Base-by-base conservation (phyloP, 2,888 invertebrate genomes). In the Nysson spinosus region DNA sequence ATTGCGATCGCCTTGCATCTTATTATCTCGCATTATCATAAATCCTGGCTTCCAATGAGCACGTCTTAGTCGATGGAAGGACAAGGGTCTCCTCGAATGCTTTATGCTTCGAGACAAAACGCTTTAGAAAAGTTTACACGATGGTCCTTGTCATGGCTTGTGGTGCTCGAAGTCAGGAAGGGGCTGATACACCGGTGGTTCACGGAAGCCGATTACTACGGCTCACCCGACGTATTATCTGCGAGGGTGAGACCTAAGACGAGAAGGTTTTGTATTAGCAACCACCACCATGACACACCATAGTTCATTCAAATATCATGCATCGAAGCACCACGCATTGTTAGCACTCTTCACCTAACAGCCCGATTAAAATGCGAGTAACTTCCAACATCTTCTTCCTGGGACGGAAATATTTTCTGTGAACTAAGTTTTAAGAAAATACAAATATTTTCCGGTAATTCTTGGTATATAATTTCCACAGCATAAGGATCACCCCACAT, bases 41-140 rank as follows among this genome's bases (percentile, higher is more conserved):
- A 63, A 51, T 60, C 58, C 52, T 63, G 44, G 14, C 56, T 51
- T 51, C 42, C 43, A 30, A 26, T 64, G 19, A 49, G 40, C 43
- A 17, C 46, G 49, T 58, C 54, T 74, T 62, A 55, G 56, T 47
- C 58, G 47, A 28, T 35, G 43, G 14, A 43, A 43, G 69, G 54
- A 58, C 55, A 42, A 57, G 60, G 50, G 37, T 19, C 60, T 51
- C 55, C 63, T 64, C 32, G 62, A 62, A 51, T 55, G 63, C 69
- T 75, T 74, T 74, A 69, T 71, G 65, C 60, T 61, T 37, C 58
- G 65, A 56, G 72, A 69, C 69, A 72, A 74, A 66, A 66, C 58
- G 60, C 74, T 72, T 74, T 72, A 69, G 55, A 72, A 75, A 69
- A 74, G 72, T 74, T 75, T 74, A 57, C 61, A 72, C 58, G 69